phyloP scores from a whole-genome alignment of 53 echinoderm and acorn worm species.

The Temnopleurus reevesii region DNA sequence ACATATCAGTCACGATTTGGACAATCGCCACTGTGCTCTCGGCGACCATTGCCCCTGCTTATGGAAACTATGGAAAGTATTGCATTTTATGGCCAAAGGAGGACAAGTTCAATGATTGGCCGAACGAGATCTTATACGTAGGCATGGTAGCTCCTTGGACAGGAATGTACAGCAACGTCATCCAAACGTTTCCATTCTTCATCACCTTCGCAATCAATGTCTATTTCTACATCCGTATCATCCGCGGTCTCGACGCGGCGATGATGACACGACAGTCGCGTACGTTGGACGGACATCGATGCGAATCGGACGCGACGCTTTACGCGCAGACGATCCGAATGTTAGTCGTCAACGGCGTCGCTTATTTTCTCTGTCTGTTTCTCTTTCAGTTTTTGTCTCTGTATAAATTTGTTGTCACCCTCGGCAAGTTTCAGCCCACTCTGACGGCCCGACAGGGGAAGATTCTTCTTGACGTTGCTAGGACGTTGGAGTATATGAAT shows the following conservation, averaged over 20 bases:
- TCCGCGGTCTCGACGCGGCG: conserved; percentile 72
- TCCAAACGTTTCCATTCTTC: conserved; percentile 85
- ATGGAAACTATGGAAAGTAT: conserved; percentile 1
- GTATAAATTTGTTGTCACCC: conserved; percentile 3
- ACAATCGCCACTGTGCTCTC: conserved; percentile 62
- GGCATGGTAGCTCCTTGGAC: conserved; percentile 27
- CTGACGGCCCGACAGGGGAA: not conserved
- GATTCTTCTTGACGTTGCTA: conserved; percentile 57
- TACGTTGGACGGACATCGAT: conserved; percentile 52
- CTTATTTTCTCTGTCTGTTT: conserved; percentile 61
- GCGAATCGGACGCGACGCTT: conserved; percentile 62
- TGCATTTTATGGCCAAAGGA: conserved; percentile 67
- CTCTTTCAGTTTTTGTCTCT: conserved; percentile 65
- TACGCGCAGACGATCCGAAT: conserved; percentile 62
- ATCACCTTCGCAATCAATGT: conserved; percentile 67
- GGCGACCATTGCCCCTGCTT: conserved; percentile 64
- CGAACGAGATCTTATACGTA: conserved; percentile 41
- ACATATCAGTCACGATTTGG: conserved; percentile 55
- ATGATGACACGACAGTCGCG: conserved; percentile 68
- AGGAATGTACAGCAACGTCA: conserved; percentile 54
- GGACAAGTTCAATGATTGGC: conserved; percentile 60
- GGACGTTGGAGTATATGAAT: conserved; percentile 82
- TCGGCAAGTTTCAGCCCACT: not conserved
- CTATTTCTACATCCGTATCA: conserved; percentile 68
- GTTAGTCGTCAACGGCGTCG: conserved; percentile 67